Percentiles rank a stretch among this genome's conserved stretches.
These are phyloP conservation scores for Thymelicus lineola DNA, from an alignment of 2,888 invertebrate species.

Conservation along the genomic window DNA sequence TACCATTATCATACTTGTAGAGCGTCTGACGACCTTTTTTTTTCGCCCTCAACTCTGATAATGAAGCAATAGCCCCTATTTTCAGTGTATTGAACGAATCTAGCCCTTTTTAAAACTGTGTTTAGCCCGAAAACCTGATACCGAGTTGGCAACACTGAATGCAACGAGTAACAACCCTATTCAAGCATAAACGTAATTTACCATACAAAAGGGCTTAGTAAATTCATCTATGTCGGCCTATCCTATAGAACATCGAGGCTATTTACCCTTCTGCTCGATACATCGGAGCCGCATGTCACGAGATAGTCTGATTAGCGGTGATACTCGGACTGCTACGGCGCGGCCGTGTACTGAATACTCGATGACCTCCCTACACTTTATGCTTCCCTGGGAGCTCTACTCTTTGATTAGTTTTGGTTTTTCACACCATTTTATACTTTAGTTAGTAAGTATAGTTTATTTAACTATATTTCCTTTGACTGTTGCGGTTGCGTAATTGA, in stretches of 20 bases:
- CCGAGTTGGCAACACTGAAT: no score
- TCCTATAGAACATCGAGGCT: constrained; percentile 28
- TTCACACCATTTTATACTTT: constrained; percentile 37
- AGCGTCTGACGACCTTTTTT: no score
- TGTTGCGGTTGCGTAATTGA: constrained; percentile 29
- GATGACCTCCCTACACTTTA: constrained; percentile 45
- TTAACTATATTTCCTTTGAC: constrained; percentile 23
- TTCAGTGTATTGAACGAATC: no score
- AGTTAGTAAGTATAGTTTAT: constrained; percentile 26
- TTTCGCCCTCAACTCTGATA: no score
- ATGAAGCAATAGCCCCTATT: no score
- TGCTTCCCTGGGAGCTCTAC: constrained; percentile 39
- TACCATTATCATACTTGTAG: no score
- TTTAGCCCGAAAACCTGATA: no score
- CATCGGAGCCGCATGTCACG: constrained; percentile 56
- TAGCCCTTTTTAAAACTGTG: no score
- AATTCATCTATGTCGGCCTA: constrained; percentile 13
- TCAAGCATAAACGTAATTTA: constrained; percentile 9
- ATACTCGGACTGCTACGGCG: constrained; percentile 47
- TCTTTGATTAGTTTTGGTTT: constrained; percentile 40
- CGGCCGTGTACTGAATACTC: constrained; percentile 56
- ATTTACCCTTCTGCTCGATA: constrained; percentile 49
- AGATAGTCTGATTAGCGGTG: constrained; percentile 70
- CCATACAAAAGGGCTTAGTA: constrained; percentile 29
- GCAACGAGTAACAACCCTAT: not conserved